Evolutionary conservation across 2,113 vertebrate genomes (phyloP).

Genomic region (Calypte anna): DNA sequence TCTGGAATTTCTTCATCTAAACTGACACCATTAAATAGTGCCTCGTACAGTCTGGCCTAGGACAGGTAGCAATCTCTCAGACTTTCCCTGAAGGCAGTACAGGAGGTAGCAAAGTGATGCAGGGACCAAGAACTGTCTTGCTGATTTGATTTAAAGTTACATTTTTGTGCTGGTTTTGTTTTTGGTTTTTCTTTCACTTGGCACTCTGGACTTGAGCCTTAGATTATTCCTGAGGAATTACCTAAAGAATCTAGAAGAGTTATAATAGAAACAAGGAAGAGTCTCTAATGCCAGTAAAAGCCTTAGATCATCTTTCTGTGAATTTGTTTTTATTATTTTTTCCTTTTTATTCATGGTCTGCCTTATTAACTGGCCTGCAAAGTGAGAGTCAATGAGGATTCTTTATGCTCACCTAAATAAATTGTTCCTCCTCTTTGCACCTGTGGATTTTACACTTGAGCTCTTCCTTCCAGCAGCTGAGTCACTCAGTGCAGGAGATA

Average conservation of each 20-base stretch:
- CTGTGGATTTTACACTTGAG: background rate
- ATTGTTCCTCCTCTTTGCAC: background rate
- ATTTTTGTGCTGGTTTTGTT: background rate
- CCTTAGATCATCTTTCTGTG: too few relatives aligned
- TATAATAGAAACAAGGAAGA: background rate
- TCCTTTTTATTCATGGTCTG: too few relatives aligned
- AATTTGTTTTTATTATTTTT: too few relatives aligned
- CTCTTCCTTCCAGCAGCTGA: background rate
- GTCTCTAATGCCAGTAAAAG: too few relatives aligned
- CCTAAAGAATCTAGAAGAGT: background rate
- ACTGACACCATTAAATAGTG: background rate
- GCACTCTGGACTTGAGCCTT: background rate
- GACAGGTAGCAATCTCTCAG: background rate
- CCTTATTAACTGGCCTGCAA: too few relatives aligned
- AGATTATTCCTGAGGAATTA: background rate
- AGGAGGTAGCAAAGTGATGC: background rate
- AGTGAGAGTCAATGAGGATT: too few relatives aligned
- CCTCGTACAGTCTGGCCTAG: background rate
- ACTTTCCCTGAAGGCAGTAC: background rate
- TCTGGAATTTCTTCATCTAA: background rate
- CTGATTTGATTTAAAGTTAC: background rate
- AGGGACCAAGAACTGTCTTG: background rate
- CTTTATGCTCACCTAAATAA: background rate
- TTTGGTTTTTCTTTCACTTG: background rate
- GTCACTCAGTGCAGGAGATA: rapidly evolving